Base-by-base conservation (phyloP, 1,140 invertebrate species). In the Parasteatoda tepidariorum region DNA sequence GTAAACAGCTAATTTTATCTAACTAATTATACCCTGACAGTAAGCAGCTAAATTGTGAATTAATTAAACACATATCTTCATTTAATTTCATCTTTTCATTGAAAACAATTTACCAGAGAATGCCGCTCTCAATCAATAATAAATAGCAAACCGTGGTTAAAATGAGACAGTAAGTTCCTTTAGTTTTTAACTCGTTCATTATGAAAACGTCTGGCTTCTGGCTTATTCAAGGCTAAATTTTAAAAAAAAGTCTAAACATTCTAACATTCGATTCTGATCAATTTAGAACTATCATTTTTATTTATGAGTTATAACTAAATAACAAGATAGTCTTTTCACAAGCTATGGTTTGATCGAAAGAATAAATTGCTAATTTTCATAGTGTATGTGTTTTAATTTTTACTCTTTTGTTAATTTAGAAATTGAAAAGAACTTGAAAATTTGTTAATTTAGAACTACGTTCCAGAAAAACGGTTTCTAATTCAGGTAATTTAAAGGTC, bases 141-240 rank as follows among this genome's bases (percentile, higher is more conserved):
- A n/a, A n/a, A n/a, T n/a, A n/a, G n/a, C n/a, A 18, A 7, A 9
- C 7, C 41, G 7, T 9, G 18, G 7, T 7, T 7, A 9, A 48
- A 48, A 48, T n/a, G n/a, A n/a, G n/a, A n/a, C n/a, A n/a, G 9
- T 1, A 22, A 59, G 11, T 7, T 7, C 11, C n/a, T 59, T 59
- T 9, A 26, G 6, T 24, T 24, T n/a, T 59, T 24, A 59, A 59
- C 34, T 4, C 31, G 0, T 31, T 6, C 33, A 38, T 7, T 0
- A 41, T 22, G 0, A n/a, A 68, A 1, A 15, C 33, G 33, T 68
- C 66, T n/a, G n/a, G n/a, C n/a, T n/a, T n/a, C n/a, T 15, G 66
- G 66, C 34, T 5, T 68, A 41, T 68, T 68, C 34, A 68, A 68
- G n/a, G 66, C 11, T n/a, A 48, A 41, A 68, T 48, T 41, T 2